Conservation (phyloP, 2,113 vertebrate species). For the Chitala chitala region DNA sequence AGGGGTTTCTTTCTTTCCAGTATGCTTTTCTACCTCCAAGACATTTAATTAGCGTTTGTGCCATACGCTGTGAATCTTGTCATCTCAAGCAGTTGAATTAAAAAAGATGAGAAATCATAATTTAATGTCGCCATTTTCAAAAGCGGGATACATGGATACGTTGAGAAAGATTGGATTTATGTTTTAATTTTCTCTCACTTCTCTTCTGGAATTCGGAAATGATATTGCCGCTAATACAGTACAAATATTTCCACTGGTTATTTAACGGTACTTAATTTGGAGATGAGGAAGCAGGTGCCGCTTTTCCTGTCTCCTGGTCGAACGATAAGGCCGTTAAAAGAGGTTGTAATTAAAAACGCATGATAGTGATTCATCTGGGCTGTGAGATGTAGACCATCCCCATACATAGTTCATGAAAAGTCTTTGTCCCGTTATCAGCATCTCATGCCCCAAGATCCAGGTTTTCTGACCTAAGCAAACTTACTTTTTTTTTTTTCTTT, state of each 20-base stretch:
- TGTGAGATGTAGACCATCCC: slow-evolving; percentile 2
- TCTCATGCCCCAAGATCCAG: background rate
- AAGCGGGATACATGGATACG: slow-evolving; percentile 12
- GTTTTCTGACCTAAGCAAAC: background rate
- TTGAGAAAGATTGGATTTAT: slow-evolving; percentile 24
- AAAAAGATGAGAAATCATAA: slow-evolving; percentile 29
- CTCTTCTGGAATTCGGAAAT: slow-evolving; percentile 27
- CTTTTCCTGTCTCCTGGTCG: slow-evolving; percentile 9
- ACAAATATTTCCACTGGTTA: slow-evolving; percentile 35
- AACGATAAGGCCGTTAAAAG: slow-evolving; percentile 23
- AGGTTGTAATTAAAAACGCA: slow-evolving; percentile 30
- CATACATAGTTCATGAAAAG: slow-evolving; percentile 9
- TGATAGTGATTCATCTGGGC: background rate
- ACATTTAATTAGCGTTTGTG: slow-evolving; percentile 42
- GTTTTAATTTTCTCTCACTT: slow-evolving; percentile 31
- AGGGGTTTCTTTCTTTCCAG: slow-evolving; percentile 27
- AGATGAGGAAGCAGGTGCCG: slow-evolving; percentile 21
- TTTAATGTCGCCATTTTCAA: slow-evolving; percentile 20
- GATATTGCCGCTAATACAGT: slow-evolving; percentile 22
- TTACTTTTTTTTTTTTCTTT: no score
- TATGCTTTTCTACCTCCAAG: slow-evolving; percentile 26
- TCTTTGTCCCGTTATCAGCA: background rate
- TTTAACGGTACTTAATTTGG: slow-evolving; percentile 29
- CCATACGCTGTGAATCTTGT: slow-evolving; percentile 23
- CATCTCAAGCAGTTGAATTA: slow-evolving; percentile 30